Evolutionary conservation across 2,797 vertebrate species (phyloP).

Genomic region (Sebastes jordani): DNA sequence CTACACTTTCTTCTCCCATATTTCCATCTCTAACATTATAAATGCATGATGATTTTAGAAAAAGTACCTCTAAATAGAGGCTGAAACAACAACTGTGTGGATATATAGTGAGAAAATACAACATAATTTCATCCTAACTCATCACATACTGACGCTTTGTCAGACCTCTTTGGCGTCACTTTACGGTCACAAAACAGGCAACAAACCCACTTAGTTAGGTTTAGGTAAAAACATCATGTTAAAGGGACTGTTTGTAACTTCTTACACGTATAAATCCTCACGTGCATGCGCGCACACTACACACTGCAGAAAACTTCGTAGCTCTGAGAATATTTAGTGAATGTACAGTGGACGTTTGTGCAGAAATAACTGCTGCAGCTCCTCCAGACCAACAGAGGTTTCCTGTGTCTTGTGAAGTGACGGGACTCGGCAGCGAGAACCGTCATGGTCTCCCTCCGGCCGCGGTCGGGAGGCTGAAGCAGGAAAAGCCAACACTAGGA

Average conservation of each 20-base stretch:
- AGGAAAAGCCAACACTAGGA: too few species aligned
- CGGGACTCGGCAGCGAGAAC: rapidly evolving
- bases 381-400: too few species aligned
- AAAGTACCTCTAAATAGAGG: neutral
- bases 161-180: neutral
- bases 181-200: neutral
- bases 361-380: too few species aligned
- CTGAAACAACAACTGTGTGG: neutral
- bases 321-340: too few species aligned
- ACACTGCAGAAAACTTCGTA: too few species aligned
- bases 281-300: too few species aligned
- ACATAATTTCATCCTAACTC: too few species aligned
- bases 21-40: neutral
- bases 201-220: neutral
- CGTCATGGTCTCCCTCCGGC: rapidly evolving
- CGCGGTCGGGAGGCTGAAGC: too few species aligned
- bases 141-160: neutral
- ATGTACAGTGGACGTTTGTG: too few species aligned
- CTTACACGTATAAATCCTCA: too few species aligned
- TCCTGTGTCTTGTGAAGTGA: too few species aligned
- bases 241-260: neutral
- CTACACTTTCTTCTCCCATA: neutral
- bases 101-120: neutral
- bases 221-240: neutral
- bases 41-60: neutral